Evolutionary conservation across 2,797 vertebrate genomes (phyloP).

Genomic region (Gymnoscopelus microlampas): DNA sequence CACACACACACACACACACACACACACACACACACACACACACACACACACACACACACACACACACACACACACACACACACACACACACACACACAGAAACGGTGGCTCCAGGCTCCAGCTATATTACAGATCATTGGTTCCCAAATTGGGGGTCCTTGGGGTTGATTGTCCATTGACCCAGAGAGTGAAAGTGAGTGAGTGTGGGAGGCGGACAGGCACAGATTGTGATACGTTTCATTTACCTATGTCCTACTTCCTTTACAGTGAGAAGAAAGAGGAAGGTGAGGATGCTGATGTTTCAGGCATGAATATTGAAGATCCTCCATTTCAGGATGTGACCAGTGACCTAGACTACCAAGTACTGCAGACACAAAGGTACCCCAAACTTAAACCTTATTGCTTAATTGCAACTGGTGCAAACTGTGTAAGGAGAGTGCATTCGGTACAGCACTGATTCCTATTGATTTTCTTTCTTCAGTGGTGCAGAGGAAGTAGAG

Average conservation of each 20-base stretch:
- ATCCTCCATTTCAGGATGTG: conserved; percentile 66
- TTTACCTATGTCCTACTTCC: conserved; percentile 2
- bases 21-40: no score
- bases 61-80: no score
- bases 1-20: no score
- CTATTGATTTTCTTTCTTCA: conserved; percentile 53
- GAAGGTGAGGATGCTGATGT: conserved; percentile 48
- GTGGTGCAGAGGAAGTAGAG: conserved; percentile 88
- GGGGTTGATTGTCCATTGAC: no score
- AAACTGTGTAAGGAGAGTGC: background rate
- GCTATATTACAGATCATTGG: no score
- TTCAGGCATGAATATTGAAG: conserved; percentile 61
- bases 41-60: no score
- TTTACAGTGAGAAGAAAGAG: conserved; percentile 70
- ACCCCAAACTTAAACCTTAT: conserved; percentile 13
- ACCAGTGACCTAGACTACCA: conserved; percentile 62
- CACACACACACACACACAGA: no score
- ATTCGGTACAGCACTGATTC: no score
- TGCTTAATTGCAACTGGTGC: background rate
- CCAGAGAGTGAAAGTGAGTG: background rate
- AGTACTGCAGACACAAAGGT: conserved; percentile 70
- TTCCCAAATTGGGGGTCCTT: no score
- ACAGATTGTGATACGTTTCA: conserved; percentile 14
- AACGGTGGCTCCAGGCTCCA: no score
- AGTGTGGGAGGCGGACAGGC: background rate